These are phyloP conservation scores for Phortica variegata DNA, from an alignment of 1,140 invertebrate genomes.

Conservation along the genomic window DNA sequence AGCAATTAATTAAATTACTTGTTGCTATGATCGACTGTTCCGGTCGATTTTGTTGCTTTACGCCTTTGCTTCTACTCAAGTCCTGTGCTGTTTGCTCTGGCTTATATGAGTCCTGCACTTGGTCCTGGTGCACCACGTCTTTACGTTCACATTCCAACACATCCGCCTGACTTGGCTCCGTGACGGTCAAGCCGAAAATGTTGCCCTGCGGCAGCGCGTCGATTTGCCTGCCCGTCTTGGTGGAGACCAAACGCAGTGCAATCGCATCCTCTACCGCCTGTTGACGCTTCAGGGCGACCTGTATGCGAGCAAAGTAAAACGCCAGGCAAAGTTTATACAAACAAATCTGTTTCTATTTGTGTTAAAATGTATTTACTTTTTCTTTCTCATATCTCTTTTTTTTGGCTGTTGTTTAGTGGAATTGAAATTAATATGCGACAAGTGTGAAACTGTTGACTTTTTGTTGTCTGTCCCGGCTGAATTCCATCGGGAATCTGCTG, in stretches of 20 bases:
- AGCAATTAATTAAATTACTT: too few species aligned
- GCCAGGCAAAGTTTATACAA: neutral
- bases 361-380: too few species aligned
- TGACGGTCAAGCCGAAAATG: constrained; percentile 83
- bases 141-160: neutral
- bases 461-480: neutral
- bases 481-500: constrained; percentile 22
- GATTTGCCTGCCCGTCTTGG: constrained; percentile 77
- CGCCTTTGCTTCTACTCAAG: constrained; percentile 8
- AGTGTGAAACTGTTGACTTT: constrained; percentile 22
- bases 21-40: too few species aligned
- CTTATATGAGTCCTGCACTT: neutral
- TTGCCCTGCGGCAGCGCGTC: constrained; percentile 85
- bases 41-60: constrained; percentile 18
- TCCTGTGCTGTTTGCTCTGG: neutral
- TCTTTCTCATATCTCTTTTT: too few species aligned
- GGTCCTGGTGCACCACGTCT: neutral
- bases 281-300: constrained; percentile 96
- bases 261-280: constrained; percentile 97
- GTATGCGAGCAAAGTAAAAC: constrained; percentile 22
- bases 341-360: too few species aligned
- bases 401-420: constrained; percentile 2
- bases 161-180: constrained; percentile 60
- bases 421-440: constrained; percentile 57
- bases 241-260: constrained; percentile 87